Evolutionary conservation across 2,113 vertebrate species (phyloP).

Genomic region (Campylomormyrus tamandua): DNA sequence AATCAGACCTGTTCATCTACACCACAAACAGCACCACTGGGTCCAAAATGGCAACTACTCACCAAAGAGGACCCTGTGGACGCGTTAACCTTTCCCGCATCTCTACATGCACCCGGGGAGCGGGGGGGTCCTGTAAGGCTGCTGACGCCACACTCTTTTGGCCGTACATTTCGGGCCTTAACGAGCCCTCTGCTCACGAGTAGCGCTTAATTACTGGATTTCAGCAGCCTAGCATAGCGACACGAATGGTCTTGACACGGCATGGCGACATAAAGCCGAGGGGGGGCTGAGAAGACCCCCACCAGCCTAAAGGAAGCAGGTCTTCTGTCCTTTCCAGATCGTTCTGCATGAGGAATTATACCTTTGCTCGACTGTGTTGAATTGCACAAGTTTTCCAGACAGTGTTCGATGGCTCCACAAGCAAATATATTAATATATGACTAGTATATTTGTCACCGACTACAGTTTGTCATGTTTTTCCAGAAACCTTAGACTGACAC

Average conservation of each 20-base stretch:
- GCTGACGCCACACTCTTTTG: background rate
- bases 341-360: background rate
- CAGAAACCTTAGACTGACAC: background rate
- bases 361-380: background rate
- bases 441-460: background rate
- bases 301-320: background rate
- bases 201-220: background rate
- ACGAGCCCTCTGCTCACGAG: background rate
- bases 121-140: background rate
- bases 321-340: background rate
- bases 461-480: background rate
- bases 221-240: background rate
- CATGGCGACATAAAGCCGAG: background rate
- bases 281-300: background rate
- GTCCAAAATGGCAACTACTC: background rate
- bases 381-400: background rate
- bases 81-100: background rate
- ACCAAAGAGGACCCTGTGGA: background rate
- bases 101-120: background rate
- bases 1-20: background rate
- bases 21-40: background rate
- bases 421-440: background rate
- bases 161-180: background rate
- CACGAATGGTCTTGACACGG: background rate
- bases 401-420: background rate